Evolutionary conservation across 2,797 vertebrate genomes (phyloP), one percentile per base, ranked within the genome.

Genomic region (Melanotaenia nigrans): DNA sequence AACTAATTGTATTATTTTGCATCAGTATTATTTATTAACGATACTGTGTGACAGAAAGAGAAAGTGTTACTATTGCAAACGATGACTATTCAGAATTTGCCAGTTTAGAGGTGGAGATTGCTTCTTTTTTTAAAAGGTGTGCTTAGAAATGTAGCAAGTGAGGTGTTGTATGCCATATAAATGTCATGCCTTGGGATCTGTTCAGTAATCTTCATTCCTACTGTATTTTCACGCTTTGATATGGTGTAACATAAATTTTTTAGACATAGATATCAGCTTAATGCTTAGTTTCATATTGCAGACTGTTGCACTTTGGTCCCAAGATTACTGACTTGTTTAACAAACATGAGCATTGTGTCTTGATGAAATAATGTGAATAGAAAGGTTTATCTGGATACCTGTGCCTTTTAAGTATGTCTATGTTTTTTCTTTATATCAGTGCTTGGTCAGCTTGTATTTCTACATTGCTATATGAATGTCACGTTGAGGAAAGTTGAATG

Each of bases 1-100:
- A 42, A 64, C 5, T 33, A 16, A 45, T 53, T 79, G 38, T 71
- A 47, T 60, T 65, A 62, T 56, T 71, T 72, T 5, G 12, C 61
- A 24, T 75, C 53, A 58, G 30, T 77, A 49, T 80, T 85, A 87
- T 87, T 88, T 87, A 89, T 89, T 87, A 75, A 2, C 63, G 24
- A 33, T 56, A 25, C 33, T 73, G 8, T 83, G 42, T 65, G 28
- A 74, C 40, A 20, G 68, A 81, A 45, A 66, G 47, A 68, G 77
- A 25, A 25, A 25, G 6, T 84, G 61, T 85, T 56, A 82, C 56
- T 77, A 66, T 71, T 61, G 30, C 65, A 71, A 68, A 70, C 2
- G 54, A 65, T 67, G 68, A 66, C 60, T 56, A 18, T 53, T 47
- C 68, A 1, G 9, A 47, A n/a, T 76, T 83, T 30, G 25, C 64